A percentile compares a stretch with the other conserved stretches of the same genome.
Evolutionary conservation across 2,888 invertebrate genomes (phyloP).

Genomic region (Thyatira batis): DNA sequence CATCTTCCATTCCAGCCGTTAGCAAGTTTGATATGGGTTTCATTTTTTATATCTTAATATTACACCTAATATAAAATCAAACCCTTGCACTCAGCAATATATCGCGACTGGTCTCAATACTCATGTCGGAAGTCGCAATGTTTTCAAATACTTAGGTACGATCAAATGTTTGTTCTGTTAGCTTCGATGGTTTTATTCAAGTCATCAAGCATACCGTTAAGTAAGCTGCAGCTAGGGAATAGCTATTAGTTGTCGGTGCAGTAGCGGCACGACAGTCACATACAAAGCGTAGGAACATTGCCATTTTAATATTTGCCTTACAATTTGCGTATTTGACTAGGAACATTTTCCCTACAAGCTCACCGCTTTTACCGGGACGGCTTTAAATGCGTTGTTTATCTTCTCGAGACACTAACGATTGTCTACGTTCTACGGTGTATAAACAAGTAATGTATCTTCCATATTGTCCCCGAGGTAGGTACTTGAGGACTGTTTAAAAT

Average conservation of each 20-base stretch:
- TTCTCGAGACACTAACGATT: conserved; percentile 40
- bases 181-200: conserved; percentile 65
- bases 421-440: conserved; percentile 19
- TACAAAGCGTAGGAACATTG: conserved; percentile 58
- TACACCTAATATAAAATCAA: conserved; percentile 22
- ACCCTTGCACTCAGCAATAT: conserved; percentile 11
- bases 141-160: conserved; percentile 50
- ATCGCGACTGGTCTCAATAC: conserved; percentile 14
- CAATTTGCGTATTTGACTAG: conserved; percentile 76
- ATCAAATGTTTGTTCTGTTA: conserved; percentile 58
- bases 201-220: conserved; percentile 70
- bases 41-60: not conserved
- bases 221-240: conserved; percentile 55
- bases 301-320: conserved; percentile 69
- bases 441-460: conserved; percentile 8
- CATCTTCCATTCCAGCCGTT: conserved; percentile 45
- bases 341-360: conserved; percentile 65
- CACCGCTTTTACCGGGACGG: conserved; percentile 51
- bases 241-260: conserved; percentile 49
- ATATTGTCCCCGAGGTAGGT: conserved; percentile 27
- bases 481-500: conserved; percentile 41
- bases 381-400: conserved; percentile 47
- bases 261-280: conserved; percentile 53
- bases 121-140: conserved; percentile 35
- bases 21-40: conserved; percentile 11